Evolutionary conservation across 1,140 invertebrate species (phyloP), one percentile per base, ranked within the genome.

Genomic region (Leguminivora glycinivorella): DNA sequence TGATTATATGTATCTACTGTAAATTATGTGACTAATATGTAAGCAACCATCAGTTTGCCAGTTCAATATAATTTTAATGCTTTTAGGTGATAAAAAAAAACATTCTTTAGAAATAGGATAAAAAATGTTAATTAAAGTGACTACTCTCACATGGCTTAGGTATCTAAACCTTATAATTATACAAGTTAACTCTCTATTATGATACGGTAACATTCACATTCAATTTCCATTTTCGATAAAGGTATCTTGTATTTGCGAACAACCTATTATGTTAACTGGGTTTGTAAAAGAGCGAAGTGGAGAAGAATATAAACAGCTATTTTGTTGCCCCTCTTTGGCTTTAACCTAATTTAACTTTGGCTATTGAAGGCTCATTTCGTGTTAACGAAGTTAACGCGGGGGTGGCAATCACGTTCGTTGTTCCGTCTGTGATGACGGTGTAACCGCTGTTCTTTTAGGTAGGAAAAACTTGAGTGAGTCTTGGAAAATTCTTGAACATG

Each of bases 341-440:
- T 80, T 77, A 81, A 75, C 80, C 79, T 80, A 83, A 85, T 83
- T 83, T 81, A 85, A 83, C 83, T 85, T 85, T 80, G 75, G 79
- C 81, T 79, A 83, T 83, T 78, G 79, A 73, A 83, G 78, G 82
- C 78, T 79, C 82, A 81, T 83, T 81, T 78, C 73, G 75, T 75
- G 76, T 81, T 82, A 81, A 82, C 82, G 75, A 82, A 84, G 78
- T 82, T 84, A 77, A 78, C 72, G 75, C 72, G 72, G 69, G 63
- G 74, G 70, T 73, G 72, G 68, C 58, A 71, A 70, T 72, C 74
- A 72, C 74, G 71, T 71, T 74, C 68, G 67, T 74, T 63, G 69
- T 72, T 76, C 68, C 47, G 69, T 75, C 71, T 69, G 52, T 52
- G 69, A 71, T 76, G 67, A 47, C 71, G 67, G 67, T 58, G 52